Evolutionary conservation across 2,888 invertebrate species (phyloP), one percentile per base, ranked within the genome.

Genomic region (Netelia melanura): DNA sequence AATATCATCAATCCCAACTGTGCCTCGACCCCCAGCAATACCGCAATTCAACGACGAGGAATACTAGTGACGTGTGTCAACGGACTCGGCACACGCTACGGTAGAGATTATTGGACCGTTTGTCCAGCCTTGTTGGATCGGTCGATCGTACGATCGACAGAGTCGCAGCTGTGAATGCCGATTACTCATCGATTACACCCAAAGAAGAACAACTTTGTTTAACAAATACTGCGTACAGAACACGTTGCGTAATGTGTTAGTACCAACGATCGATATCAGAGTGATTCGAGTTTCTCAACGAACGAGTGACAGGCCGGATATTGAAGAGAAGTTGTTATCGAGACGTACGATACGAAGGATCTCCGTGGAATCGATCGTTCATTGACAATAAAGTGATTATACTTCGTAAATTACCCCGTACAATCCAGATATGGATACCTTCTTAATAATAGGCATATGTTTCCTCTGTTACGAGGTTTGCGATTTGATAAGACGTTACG

Each of bases 401-500:
- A 23, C 56, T 58, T 67, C 61, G 52, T 21, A 52, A 67, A 72
- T 10, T 62, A 62, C 38, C 44, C 76, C 61, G 52, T 74, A n/a
- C 56, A 38, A 52, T 72, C 79, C 89, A 88, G 87, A 88, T 77
- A 96, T 96, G 96, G 96, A 96, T 95, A 96, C 96, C 93, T 95
- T 96, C 92, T 94, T 96, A 92, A 95, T 96, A 91, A 94, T 96
- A 90, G 96, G 96, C 89, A 95, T 96, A 92, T 96, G 96, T 94
- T 95, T 96, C 93, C 94, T 96, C 92, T 96, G 96, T 91, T 96
- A 96, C 93, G 96, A 96, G 94, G 94, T 96, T 92, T 95, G 96
- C 93, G 96, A 96, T 92, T 94, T 96, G 92, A 94, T 96, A 67
- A 89, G 90, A 84, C 91, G 92, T 56, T 93, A 93, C 86, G 87